Evolutionary conservation across 2,888 invertebrate species (phyloP), one percentile per base, ranked within the genome.

Genomic region (Leptinotarsa peninsularis): DNA sequence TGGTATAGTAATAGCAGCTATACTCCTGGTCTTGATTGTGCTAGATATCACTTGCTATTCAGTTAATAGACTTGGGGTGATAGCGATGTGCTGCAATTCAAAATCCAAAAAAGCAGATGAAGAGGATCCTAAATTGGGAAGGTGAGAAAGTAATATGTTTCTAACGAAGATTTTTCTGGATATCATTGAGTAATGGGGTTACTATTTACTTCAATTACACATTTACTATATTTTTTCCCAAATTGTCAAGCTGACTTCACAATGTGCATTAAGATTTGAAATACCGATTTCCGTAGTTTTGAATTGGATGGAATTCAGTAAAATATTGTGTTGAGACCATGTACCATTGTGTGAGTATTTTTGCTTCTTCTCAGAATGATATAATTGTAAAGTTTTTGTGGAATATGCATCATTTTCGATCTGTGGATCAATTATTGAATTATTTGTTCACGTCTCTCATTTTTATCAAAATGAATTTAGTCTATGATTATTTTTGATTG

Each of bases 1-100:
- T 82, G 95, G 95, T 78, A 93, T 97, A 82, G 95, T 97, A 50
- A 90, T 97, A 76, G 94, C 93, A 60, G 94, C 95, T 67, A 92
- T 97, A 66, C 91, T 95, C 70, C 89, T 95, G 80, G 91, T 97
- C 79, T 90, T 97, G 77, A 89, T 98, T 83, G 90, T 98, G 80
- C 93, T 98, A 82, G 98, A 98, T 87, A 90, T 97, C 13, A 91
- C 95, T 56, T 96, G 97, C 86, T 91, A 93, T 89, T 87, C 93
- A 90, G 89, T 91, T 79, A 91, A 91, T 84, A 88, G 91, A 72
- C 90, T 93, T 85, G 94, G 94, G 63, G 91, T 94, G 50, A 90
- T 93, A 83, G 93, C 94, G n/a, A 89, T 91, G 50, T 89, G 93
- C 82, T 94, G 93, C 83, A 91, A 93, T 84, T 78, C 91, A 80